Evolutionary conservation across 2,797 vertebrate genomes (phyloP).

Genomic region (Pipistrellus pipistrellus): DNA sequence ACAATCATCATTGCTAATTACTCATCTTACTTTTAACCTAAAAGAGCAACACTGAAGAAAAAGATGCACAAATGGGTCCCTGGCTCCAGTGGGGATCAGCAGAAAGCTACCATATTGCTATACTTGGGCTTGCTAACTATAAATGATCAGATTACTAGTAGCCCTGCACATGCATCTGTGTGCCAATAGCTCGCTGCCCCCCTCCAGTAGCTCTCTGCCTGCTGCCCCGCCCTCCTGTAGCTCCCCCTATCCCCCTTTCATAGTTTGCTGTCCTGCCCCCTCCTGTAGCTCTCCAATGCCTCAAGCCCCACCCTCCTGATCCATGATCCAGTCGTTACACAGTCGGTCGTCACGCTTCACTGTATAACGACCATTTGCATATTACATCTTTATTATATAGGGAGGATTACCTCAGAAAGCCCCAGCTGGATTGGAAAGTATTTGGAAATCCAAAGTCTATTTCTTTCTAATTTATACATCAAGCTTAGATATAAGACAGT

Average conservation of each 20-base stretch:
- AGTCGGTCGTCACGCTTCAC: too few species aligned
- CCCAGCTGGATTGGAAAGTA: not conserved
- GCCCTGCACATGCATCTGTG: too few species aligned
- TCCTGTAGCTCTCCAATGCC: too few species aligned
- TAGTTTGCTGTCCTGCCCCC: too few species aligned
- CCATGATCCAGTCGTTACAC: too few species aligned
- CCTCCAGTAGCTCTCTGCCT: too few species aligned
- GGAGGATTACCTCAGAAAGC: not conserved
- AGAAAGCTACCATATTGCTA: not conserved
- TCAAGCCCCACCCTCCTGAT: too few species aligned
- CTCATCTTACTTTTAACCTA: not conserved
- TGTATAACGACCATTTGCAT: too few species aligned
- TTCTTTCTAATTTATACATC: conserved; percentile 47
- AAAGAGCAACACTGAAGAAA: not conserved
- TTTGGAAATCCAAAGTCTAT: not conserved
- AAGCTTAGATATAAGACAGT: conserved; percentile 17
- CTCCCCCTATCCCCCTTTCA: too few species aligned
- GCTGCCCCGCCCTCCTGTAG: too few species aligned
- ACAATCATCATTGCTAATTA: not conserved
- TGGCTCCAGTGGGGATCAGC: not conserved
- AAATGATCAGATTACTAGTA: not conserved
- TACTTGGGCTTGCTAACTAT: not conserved
- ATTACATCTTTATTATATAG: too few species aligned
- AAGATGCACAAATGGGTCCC: not conserved
- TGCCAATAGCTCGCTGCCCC: too few species aligned